phyloP scores from a whole-genome alignment of 2,797 vertebrate species.

The Esox lucius region DNA sequence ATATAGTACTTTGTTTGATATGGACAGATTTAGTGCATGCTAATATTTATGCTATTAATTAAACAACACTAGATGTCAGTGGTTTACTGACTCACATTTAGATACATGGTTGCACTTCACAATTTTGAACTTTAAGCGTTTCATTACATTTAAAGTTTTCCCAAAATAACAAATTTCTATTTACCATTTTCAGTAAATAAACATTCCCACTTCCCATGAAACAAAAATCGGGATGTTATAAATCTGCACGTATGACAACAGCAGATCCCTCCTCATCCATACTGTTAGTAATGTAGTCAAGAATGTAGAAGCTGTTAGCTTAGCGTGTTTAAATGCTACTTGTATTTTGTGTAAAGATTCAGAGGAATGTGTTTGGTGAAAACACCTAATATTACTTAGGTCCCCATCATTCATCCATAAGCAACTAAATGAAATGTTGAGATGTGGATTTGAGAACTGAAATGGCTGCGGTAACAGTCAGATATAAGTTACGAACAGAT shows the following conservation, averaged over 20 bases:
- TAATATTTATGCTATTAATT: background rate
- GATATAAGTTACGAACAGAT: background rate
- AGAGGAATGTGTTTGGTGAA: background rate
- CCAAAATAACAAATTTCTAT: background rate
- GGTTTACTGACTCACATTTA: background rate
- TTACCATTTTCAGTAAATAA: background rate
- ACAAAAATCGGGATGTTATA: background rate
- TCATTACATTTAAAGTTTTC: background rate
- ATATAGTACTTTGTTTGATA: background rate
- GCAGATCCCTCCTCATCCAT: background rate
- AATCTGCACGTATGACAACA: background rate
- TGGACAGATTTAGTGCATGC: background rate
- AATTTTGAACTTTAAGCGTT: background rate
- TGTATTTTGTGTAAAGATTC: background rate
- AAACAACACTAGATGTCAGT: background rate
- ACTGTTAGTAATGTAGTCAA: background rate
- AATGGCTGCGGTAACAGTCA: too few species aligned
- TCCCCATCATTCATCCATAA: constrained; percentile 11
- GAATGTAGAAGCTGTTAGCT: background rate
- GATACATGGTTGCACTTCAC: background rate
- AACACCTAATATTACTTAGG: background rate
- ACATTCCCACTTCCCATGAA: background rate
- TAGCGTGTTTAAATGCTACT: background rate
- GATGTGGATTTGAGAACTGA: background rate
- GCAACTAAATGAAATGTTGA: background rate